Conservation (phyloP, 2,797 vertebrate species). For the Crenuchus spilurus region DNA sequence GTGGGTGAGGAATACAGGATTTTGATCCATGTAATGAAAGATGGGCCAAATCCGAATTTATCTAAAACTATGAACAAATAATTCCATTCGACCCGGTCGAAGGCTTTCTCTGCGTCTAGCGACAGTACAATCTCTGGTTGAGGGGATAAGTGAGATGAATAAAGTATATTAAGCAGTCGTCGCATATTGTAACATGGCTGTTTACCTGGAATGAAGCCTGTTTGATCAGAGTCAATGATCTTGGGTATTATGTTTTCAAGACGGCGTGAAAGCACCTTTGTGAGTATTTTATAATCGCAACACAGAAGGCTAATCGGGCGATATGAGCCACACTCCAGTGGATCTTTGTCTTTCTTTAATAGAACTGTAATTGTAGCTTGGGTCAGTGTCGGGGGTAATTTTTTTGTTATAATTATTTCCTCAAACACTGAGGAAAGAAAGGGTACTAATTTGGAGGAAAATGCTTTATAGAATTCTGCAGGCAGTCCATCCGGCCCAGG, state of each 20-base stretch:
- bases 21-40: constrained; percentile 10
- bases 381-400: not conserved
- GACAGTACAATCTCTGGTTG: not conserved
- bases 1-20: not conserved
- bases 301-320: too few relatives aligned
- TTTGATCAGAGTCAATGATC: too few relatives aligned
- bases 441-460: not conserved
- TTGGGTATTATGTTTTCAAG: too few relatives aligned
- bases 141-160: not conserved
- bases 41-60: not conserved
- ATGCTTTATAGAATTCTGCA: not conserved
- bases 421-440: not conserved
- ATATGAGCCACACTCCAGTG: too few relatives aligned
- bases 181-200: too few relatives aligned
- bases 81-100: too few relatives aligned
- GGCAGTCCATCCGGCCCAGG: not conserved
- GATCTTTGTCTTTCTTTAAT: too few relatives aligned
- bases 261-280: too few relatives aligned
- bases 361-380: not conserved
- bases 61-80: not conserved
- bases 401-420: not conserved
- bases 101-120: constrained; percentile 23
- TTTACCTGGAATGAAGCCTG: too few relatives aligned
- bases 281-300: too few relatives aligned
- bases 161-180: not conserved